phyloP scores from a whole-genome alignment of 1,140 invertebrate genomes.

The Cyclina sinensis region DNA sequence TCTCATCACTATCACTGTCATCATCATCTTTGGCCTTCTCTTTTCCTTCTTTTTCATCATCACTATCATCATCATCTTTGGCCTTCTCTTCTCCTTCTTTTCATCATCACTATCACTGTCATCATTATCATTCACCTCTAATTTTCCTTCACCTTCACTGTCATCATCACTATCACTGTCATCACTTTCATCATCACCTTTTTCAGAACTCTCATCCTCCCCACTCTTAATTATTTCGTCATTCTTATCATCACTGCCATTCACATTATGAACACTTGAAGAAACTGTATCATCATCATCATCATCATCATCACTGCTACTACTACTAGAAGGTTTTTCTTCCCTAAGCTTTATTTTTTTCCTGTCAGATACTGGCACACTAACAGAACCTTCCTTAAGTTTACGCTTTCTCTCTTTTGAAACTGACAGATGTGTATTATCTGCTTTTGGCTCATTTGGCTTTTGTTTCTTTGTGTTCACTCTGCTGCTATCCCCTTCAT shows the following conservation, averaged over 20 bases:
- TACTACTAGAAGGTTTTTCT: background rate
- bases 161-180: conserved; percentile 3
- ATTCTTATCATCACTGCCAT: background rate
- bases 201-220: background rate
- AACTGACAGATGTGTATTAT: background rate
- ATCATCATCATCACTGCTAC: background rate
- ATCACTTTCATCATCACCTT: background rate
- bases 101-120: conserved; percentile 16
- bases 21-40: background rate
- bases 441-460: background rate
- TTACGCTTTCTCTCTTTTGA: background rate
- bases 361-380: background rate
- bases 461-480: background rate
- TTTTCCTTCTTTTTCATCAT: background rate
- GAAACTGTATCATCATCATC: background rate
- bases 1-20: conserved; percentile 11
- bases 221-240: background rate
- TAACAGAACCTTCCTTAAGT: background rate
- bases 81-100: background rate
- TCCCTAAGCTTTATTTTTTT: background rate
- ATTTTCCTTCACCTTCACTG: background rate
- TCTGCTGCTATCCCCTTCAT: background rate
- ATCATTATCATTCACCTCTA: conserved; percentile 16
- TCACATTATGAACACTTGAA: background rate
- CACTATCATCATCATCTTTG: background rate